Evolutionary conservation across 2,113 vertebrate genomes (phyloP).

Genomic region (Sebastes fasciatus): DNA sequence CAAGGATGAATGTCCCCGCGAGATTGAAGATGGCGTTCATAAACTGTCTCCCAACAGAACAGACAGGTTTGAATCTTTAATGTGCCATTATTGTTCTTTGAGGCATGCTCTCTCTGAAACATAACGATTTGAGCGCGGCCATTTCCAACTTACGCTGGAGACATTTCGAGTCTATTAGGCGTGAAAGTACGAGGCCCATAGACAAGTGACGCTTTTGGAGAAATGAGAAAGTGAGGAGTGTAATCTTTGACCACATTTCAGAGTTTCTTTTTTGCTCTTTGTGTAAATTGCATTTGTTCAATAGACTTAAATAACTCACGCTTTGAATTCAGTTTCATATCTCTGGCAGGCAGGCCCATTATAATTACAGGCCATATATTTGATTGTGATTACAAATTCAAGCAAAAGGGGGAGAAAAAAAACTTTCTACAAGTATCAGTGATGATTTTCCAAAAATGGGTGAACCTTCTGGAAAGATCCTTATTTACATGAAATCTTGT

Average conservation of each 20-base stretch:
- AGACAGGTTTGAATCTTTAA: conserved; percentile 69
- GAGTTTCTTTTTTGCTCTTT: conserved; percentile 58
- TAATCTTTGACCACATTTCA: conserved; percentile 71
- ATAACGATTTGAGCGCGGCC: conserved; percentile 41
- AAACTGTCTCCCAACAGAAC: conserved; percentile 52
- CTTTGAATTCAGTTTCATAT: conserved; percentile 77
- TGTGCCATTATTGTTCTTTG: conserved; percentile 65
- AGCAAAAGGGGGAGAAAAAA: conserved; percentile 14
- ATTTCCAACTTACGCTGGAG: conserved; percentile 48
- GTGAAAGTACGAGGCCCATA: conserved; percentile 48
- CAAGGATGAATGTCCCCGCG: conserved; percentile 60
- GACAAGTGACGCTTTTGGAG: conserved; percentile 53
- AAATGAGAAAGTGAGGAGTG: conserved; percentile 61
- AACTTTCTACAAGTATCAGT: conserved; percentile 21
- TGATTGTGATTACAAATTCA: conserved; percentile 82
- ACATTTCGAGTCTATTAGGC: conserved; percentile 60
- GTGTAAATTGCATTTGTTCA: conserved; percentile 77
- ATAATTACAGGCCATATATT: conserved; percentile 76
- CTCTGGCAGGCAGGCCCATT: conserved; percentile 75
- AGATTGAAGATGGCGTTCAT: conserved; percentile 52
- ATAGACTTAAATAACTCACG: conserved; percentile 78
- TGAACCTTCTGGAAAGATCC: conserved; percentile 41
- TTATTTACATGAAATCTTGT: conserved; percentile 40
- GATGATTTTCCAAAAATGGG: conserved; percentile 31
- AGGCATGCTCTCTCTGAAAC: conserved; percentile 56